Conservation (phyloP, 2,113 vertebrate genomes). For the Shinisaurus crocodilurus region DNA sequence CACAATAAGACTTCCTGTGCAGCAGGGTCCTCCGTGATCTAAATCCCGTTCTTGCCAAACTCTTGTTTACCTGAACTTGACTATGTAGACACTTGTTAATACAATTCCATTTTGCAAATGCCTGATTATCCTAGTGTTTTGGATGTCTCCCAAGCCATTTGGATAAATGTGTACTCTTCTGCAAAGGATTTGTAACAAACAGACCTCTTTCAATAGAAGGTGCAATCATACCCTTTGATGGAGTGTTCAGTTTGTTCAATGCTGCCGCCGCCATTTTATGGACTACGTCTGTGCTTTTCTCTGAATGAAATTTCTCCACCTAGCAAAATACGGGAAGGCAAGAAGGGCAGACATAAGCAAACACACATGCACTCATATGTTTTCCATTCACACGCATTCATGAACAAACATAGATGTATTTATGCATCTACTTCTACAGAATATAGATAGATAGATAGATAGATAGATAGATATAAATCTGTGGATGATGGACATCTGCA, state of each 20-base stretch:
- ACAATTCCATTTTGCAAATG: conserved; percentile 11
- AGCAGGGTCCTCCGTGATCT: background rate
- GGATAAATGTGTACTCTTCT: background rate
- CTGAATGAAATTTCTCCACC: background rate
- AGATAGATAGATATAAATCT: no score
- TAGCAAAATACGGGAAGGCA: background rate
- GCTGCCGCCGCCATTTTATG: background rate
- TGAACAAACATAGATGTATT: background rate
- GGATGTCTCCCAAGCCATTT: conserved; percentile 16
- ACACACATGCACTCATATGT: background rate
- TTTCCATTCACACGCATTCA: background rate
- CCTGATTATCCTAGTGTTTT: conserved; percentile 1
- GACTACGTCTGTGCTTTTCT: background rate
- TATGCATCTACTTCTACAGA: background rate
- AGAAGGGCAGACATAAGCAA: background rate
- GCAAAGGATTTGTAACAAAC: background rate
- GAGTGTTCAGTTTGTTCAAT: background rate
- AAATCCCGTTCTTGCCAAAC: conserved; percentile 7
- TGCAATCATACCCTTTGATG: background rate
- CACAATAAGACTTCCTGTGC: background rate
- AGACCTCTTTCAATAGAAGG: background rate
- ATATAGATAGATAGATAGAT: no score
- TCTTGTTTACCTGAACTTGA: conserved; percentile 16
- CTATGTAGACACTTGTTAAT: background rate
- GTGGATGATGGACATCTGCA: background rate